Evolutionary conservation across 1,140 invertebrate genomes (phyloP), one percentile per base, ranked within the genome.

Genomic region (Microplitis demolitor): DNA sequence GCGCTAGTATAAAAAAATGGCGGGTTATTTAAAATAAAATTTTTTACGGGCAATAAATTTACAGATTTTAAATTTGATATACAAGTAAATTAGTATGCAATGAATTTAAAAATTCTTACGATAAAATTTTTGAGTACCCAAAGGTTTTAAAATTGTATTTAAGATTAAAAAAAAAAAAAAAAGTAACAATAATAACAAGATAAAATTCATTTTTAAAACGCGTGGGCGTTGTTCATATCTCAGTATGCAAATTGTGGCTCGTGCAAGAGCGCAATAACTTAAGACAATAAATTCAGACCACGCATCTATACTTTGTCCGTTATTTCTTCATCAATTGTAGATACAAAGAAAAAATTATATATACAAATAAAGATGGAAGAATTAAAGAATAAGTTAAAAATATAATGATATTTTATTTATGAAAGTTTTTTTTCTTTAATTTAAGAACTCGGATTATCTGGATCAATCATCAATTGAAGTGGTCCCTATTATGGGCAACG

Each of bases 401-500:
- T 33, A 33, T n/a, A 31, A 16, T 11, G 33, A 33, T 51, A n/a
- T 11, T 8, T 9, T 53, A n/a, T 54, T 33, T 33, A n/a, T 11
- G 11, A 0, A 67, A 51, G 3, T 66, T 60, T 68, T 34, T 62
- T 33, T 24, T n/a, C n/a, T 24, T 53, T 53, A 66, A 69, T 78
- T 63, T 3, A 78, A 87, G 88, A 74, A 78, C 77, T 72, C 78
- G 37, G 85, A 83, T 66, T 79, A 76, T 56, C 56, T 83, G 69
- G 74, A 80, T 14, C 78, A 84, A 53, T 81, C 83, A 8, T 71
- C 78, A 11, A 71, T 69, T 6, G 78, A 85, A 72, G 75, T 85
- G 13, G 78, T 77, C 39, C 85, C 82, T 14, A 85, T 87, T 70
- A 70, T 82, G 60, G 85, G 80, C 54, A 87, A 82, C 78, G 88